phyloP scores from a whole-genome alignment of 2,888 invertebrate species.

The Megamerina dolium region DNA sequence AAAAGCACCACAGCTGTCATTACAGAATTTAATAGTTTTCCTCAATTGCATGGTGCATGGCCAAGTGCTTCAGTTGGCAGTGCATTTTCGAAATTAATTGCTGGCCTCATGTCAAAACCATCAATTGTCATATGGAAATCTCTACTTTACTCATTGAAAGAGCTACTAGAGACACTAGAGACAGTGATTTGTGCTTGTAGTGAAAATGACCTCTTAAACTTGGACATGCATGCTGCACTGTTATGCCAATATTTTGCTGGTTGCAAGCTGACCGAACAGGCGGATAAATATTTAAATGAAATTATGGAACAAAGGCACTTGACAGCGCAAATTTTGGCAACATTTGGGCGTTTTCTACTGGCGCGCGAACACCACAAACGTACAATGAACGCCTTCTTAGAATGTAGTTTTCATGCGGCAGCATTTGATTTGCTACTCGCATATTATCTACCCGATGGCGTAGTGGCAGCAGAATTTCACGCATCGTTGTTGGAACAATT shows the following conservation, averaged over 20 bases:
- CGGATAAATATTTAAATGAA: constrained; percentile 33
- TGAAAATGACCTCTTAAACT: constrained; percentile 34
- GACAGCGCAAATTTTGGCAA: constrained; percentile 30
- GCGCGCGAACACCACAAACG: constrained; percentile 40
- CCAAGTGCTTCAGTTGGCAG: constrained; percentile 36
- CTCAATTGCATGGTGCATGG: constrained; percentile 33
- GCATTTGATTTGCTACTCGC: constrained; percentile 34
- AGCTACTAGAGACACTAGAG: constrained; percentile 19
- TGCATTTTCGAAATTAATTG: constrained; percentile 39
- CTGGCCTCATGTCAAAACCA: constrained; percentile 40
- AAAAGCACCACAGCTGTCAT: not conserved
- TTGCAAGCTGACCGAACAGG: constrained; percentile 39
- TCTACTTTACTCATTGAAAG: constrained; percentile 34
- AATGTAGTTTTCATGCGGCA: constrained; percentile 34
- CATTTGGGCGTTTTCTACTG: constrained; percentile 38
- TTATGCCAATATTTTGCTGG: constrained; percentile 42
- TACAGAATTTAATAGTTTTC: constrained; percentile 17
- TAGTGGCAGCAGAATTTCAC: constrained; percentile 16
- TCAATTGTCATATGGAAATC: constrained; percentile 46
- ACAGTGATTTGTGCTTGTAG: too few species aligned
- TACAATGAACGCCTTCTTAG: constrained; percentile 42
- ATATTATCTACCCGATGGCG: constrained; percentile 42
- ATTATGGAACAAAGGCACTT: constrained; percentile 27
- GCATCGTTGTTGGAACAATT: constrained; percentile 17
- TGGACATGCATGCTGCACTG: constrained; percentile 40